A percentile compares a stretch with the other conserved stretches of the same genome.
These are phyloP conservation scores for Nineta flava DNA, from an alignment of 2,888 invertebrate genomes.

Conservation along the genomic window DNA sequence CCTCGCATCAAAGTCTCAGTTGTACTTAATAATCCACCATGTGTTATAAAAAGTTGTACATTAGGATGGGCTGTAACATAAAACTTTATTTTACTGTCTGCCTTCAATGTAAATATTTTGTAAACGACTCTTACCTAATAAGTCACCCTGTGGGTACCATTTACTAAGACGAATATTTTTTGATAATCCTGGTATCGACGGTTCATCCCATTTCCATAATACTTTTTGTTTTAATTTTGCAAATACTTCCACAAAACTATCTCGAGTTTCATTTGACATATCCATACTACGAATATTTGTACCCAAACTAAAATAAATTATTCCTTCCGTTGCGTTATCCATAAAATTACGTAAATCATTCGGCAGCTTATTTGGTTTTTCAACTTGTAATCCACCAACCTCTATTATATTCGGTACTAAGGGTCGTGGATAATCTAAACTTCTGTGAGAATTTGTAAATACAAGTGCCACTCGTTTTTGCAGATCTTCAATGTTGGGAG, in stretches of 20 bases:
- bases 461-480: constrained; percentile 11
- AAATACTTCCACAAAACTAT: constrained; percentile 20
- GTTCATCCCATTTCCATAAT: constrained; percentile 24
- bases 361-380: constrained; percentile 10
- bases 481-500: constrained; percentile 10
- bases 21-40: constrained; percentile 38
- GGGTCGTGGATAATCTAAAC: constrained; percentile 13
- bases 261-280: constrained; percentile 16
- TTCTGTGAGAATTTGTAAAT: constrained; percentile 15
- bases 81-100: background rate
- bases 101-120: background rate
- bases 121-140: constrained; percentile 10
- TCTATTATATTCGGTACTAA: constrained; percentile 15
- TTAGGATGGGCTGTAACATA: constrained; percentile 30
- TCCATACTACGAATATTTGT: constrained; percentile 19
- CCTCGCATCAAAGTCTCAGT: constrained; percentile 34
- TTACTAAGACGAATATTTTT: constrained; percentile 13
- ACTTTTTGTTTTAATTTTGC: constrained; percentile 21
- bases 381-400: constrained; percentile 15
- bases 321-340: constrained; percentile 20
- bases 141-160: constrained; percentile 15
- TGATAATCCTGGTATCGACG: constrained; percentile 10
- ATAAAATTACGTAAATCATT: constrained; percentile 19
- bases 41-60: constrained; percentile 36
- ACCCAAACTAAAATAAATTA: constrained; percentile 24